phyloP scores from a whole-genome alignment of 2,113 vertebrate genomes.

The Glaucomys volans region DNA sequence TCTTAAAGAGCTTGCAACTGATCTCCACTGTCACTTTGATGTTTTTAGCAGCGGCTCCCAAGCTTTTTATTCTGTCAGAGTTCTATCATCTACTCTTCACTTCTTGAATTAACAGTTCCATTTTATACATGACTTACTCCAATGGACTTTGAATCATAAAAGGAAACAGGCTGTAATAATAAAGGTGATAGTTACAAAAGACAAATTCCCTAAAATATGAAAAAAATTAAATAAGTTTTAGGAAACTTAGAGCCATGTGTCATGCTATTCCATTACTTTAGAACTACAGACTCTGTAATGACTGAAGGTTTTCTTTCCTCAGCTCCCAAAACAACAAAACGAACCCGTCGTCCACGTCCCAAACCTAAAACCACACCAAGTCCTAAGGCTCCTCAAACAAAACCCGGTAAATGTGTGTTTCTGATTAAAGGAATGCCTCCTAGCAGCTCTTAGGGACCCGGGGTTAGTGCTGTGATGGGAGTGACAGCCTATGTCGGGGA shows the following conservation, averaged over 20 bases:
- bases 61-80: background rate
- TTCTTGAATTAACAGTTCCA: constrained; percentile 13
- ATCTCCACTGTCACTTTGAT: background rate
- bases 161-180: background rate
- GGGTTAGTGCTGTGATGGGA: background rate
- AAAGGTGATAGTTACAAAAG: background rate
- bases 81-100: background rate
- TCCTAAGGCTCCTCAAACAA: constrained; percentile 78
- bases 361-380: constrained; percentile 81
- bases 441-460: background rate
- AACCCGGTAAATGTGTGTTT: constrained; percentile 85
- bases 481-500: background rate
- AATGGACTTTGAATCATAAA: constrained; percentile 14
- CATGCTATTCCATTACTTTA: background rate
- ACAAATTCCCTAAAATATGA: background rate
- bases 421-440: background rate
- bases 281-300: background rate
- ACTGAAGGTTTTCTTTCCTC: constrained; percentile 79
- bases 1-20: background rate
- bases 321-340: constrained; percentile 83
- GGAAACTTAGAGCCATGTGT: background rate
- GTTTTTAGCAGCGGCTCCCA: background rate
- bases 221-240: constrained; percentile 24
- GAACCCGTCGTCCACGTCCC: constrained; percentile 71
- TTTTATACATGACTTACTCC: background rate